phyloP scores from a whole-genome alignment of 2,797 vertebrate species.

The Onychomys arenicola region DNA sequence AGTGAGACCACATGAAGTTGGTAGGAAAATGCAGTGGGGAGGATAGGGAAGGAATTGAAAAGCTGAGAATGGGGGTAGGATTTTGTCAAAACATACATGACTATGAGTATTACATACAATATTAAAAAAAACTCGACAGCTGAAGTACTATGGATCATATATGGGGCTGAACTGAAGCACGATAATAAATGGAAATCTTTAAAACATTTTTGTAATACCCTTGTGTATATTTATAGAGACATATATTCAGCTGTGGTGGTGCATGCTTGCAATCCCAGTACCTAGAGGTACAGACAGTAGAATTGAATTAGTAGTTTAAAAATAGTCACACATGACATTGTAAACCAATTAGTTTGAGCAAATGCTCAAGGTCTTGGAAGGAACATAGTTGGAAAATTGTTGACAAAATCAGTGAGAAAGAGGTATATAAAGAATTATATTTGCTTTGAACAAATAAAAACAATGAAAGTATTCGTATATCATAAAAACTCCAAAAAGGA shows the following conservation, averaged over 20 bases:
- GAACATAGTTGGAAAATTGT: too few species aligned
- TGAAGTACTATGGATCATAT: neutral
- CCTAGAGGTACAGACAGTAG: neutral
- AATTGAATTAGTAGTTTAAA: too few species aligned
- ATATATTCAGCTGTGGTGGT: neutral
- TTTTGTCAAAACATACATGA: neutral
- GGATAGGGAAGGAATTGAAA: neutral
- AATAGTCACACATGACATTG: too few species aligned
- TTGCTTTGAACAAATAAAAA: too few species aligned
- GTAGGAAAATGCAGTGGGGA: neutral
- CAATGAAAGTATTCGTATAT: too few species aligned
- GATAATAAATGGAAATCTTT: neutral
- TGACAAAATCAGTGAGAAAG: too few species aligned
- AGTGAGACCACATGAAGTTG: neutral
- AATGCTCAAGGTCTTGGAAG: too few species aligned
- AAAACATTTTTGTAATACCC: neutral
- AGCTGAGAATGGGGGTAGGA: neutral
- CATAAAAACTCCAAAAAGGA: too few species aligned
- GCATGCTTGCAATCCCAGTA: neutral
- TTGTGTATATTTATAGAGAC: neutral
- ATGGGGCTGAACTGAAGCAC: neutral
- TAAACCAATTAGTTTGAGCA: too few species aligned
- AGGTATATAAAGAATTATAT: too few species aligned
- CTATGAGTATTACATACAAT: neutral
- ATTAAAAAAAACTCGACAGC: neutral